Evolutionary conservation across 2,888 invertebrate genomes (phyloP).

Genomic region (Myopa testacea): DNA sequence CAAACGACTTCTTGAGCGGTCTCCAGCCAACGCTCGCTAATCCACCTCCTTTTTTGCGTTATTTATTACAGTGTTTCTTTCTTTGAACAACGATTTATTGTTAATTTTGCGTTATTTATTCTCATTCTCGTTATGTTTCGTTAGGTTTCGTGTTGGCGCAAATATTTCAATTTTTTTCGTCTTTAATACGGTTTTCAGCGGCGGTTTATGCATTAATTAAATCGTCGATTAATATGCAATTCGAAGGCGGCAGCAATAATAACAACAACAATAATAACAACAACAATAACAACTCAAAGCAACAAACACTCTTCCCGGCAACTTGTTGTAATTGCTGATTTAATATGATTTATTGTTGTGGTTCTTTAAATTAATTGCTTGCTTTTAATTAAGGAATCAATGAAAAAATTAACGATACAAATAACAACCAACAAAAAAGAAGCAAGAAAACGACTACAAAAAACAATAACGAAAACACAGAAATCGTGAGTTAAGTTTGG

Average conservation of each 20-base stretch:
- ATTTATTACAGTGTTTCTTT: conserved; percentile 2
- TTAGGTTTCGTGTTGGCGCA: conserved; percentile 29
- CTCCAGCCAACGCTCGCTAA: background rate
- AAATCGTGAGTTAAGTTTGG: no score
- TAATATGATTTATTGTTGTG: conserved; percentile 32
- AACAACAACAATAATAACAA: conserved; percentile 1
- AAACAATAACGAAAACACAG: no score
- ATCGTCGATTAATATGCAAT: conserved; percentile 37
- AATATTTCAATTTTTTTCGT: conserved; percentile 14
- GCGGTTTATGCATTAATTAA: conserved; percentile 30
- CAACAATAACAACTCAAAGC: background rate
- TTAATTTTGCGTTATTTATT: conserved; percentile 31
- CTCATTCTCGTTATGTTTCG: conserved; percentile 12
- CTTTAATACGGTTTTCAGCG: conserved; percentile 10
- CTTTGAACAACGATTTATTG: conserved; percentile 29
- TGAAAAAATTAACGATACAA: background rate
- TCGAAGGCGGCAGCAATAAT: conserved; percentile 25
- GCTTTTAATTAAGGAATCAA: conserved; percentile 35
- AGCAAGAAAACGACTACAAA: no score
- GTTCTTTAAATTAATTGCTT: conserved; percentile 37
- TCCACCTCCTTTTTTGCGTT: conserved; percentile 12
- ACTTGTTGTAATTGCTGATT: conserved; percentile 28
- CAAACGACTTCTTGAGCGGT: background rate
- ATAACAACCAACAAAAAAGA: background rate
- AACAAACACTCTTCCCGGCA: background rate